Percentiles rank a stretch among this genome's conserved stretches.
These are phyloP conservation scores for Hemiprocne comata DNA, from an alignment of 2,113 vertebrate genomes.

Conservation along the genomic window DNA sequence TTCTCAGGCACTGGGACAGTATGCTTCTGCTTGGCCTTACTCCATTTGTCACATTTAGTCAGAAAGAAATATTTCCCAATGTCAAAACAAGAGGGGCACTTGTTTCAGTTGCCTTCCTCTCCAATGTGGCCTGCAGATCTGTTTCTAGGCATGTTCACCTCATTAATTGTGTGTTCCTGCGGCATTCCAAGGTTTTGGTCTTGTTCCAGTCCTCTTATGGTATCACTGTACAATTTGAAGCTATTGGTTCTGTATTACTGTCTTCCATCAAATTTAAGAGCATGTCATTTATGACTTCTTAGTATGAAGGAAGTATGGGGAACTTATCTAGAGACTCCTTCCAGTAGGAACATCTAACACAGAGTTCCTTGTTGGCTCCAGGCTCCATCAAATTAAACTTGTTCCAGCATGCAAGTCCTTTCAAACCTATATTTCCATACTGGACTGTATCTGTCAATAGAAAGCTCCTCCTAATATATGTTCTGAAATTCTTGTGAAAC, in stretches of 20 bases:
- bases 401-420: background rate
- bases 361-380: background rate
- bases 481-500: background rate
- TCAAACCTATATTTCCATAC: background rate
- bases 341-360: background rate
- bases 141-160: background rate
- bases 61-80: background rate
- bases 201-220: background rate
- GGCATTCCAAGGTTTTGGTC: background rate
- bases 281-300: background rate
- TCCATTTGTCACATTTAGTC: background rate
- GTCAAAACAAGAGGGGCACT: background rate
- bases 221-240: background rate
- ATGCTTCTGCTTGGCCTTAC: background rate
- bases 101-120: background rate
- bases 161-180: background rate
- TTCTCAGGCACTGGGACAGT: background rate
- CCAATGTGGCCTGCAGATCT: background rate
- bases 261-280: background rate
- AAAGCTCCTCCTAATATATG: background rate
- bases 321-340: background rate
- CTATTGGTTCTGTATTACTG: background rate
- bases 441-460: background rate
- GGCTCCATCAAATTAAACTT: background rate
- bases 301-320: background rate